Evolutionary conservation across 1,140 invertebrate genomes (phyloP), one percentile per base, ranked within the genome.

Genomic region (Psix sp.): DNA sequence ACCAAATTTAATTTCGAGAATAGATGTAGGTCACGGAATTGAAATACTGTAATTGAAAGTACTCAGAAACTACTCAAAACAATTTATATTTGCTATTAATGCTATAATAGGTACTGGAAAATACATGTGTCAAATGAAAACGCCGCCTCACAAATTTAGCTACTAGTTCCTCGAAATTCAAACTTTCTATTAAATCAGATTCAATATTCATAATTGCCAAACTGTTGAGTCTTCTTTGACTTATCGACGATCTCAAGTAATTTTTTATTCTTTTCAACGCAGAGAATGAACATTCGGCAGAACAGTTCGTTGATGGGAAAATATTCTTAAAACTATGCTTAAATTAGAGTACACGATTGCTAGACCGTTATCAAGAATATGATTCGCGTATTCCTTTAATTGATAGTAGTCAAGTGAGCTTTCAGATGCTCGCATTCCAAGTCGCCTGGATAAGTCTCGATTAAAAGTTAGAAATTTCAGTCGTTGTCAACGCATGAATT

Each of bases 261-360:
- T 36, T 73, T 66, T 65, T 73, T 5, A 74, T 51, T 45, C 48
- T 31, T 48, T 51, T 62, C 0, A 75, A 26, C 2, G 59, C 40
- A n/a, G 57, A 57, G 63, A 74, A 68, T 31, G 57, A 63, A 11
- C 48, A 46, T 11, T 65, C 59, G 13, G 43, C 52, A 5, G 68
- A 65, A 56, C 59, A 65, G 36, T 65, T 72, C 4, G 56, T 62
- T 48, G 36, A 39, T 13, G 63, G 40, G 6, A 24, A 40, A 68
- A 48, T 10, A 74, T 66, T 21, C 46, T 14, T 10, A 73, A 43
- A 31, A 48, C 62, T 13, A 66, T 73, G 40, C 43, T n/a, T 60
- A 59, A 6, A 16, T 66, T 66, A 15, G 39, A 40, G 52, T 65
- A 66, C 10, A 59, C 40, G 3, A 31, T n/a, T 31, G 15, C 11